Evolutionary conservation across 1,140 invertebrate genomes (phyloP).

Genomic region (Phymorhynchus buccinoides): DNA sequence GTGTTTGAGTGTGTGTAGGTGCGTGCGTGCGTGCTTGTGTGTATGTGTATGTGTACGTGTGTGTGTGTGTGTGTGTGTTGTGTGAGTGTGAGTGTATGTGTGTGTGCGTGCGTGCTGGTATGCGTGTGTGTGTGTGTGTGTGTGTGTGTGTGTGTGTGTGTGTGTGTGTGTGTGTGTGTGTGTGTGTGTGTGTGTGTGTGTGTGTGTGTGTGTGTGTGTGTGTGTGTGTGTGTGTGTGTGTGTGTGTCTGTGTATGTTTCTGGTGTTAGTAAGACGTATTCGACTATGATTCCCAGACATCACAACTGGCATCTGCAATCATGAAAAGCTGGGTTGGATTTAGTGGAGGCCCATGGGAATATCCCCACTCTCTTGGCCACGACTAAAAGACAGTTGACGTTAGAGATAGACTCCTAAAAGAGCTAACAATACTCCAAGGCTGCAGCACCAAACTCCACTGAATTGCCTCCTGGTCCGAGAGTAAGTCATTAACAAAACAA

Average conservation of each 20-base stretch:
- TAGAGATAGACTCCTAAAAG: no score
- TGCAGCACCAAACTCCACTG: no score
- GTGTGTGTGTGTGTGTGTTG: neutral
- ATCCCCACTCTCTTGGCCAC: no score
- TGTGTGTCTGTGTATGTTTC: neutral
- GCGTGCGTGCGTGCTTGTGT: conserved; percentile 12
- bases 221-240: neutral
- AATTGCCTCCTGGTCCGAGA: no score
- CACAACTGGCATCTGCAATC: no score
- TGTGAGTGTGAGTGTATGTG: neutral
- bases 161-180: neutral
- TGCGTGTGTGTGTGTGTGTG: neutral
- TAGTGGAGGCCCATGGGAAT: no score
- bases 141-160: neutral
- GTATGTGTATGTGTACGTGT: neutral
- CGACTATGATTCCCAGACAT: no score
- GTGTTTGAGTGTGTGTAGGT: conserved; percentile 1
- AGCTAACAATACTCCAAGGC: no score
- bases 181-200: neutral
- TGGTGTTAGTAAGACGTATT: no score
- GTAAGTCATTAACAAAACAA: no score
- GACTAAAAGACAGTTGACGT: no score
- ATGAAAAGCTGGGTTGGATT: no score
- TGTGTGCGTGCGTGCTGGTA: neutral
- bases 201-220: neutral